Evolutionary conservation across 2,113 vertebrate species (phyloP).

Genomic region (Cephalopterus ornatus): DNA sequence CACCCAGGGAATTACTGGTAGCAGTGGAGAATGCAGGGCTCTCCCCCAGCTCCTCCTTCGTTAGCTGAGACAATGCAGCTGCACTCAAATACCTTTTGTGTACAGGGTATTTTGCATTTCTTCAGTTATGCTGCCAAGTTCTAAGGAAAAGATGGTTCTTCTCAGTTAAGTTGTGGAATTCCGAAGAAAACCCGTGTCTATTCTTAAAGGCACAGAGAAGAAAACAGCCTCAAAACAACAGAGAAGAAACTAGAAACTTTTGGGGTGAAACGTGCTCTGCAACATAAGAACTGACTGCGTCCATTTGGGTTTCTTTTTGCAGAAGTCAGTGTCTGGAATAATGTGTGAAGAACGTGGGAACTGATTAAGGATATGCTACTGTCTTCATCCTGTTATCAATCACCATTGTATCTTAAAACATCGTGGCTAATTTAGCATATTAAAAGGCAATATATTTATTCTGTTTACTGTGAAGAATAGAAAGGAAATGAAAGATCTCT

Average conservation of each 20-base stretch:
- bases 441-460: background rate
- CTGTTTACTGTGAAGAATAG: background rate
- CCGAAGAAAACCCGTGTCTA: background rate
- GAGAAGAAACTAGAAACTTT: background rate
- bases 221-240: background rate
- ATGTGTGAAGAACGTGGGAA: background rate
- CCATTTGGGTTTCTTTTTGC: background rate
- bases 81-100: background rate
- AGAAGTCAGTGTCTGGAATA: background rate
- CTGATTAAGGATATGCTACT: background rate
- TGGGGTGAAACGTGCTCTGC: background rate
- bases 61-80: background rate
- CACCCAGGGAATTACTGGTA: background rate
- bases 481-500: slow-evolving; percentile 52
- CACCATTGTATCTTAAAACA: background rate
- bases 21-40: background rate
- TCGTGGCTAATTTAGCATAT: background rate
- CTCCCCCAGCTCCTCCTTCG: background rate
- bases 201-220: background rate
- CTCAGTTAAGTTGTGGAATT: background rate
- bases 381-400: background rate
- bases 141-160: background rate
- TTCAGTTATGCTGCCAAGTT: background rate
- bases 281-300: background rate
- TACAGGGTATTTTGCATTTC: background rate